Base-by-base conservation (phyloP, 2,888 invertebrate species). In the Oegoconia quadripuncta region DNA sequence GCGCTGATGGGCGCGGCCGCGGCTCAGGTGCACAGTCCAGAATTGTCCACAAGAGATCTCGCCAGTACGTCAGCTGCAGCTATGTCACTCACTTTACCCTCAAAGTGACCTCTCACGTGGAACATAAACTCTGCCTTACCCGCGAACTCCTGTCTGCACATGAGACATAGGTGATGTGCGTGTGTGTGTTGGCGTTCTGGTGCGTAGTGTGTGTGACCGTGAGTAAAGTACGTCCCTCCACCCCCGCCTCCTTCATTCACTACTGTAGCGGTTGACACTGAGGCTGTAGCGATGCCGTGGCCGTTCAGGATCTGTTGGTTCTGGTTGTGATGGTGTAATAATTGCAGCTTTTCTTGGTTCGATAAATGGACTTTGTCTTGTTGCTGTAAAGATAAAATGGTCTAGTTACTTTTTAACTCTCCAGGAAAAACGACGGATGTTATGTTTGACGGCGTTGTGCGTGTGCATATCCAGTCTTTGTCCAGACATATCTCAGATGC, bases 121-220 rank as follows among this genome's bases (percentile, higher is more conserved):
- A 91, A 91, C 90, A 92, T 91, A 62, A 92, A 91, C 63, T 92
- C 92, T 0, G 91, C 89, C 64, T 91, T 91, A 11, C 91, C 89
- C 12, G 89, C 89, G 64, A 91, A 91, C 68, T 91, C 91, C 38
- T 91, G 90, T 15, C 91, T 81, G 49, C 92, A 92, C 89, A 92
- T 90, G 42, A 91, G 86, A 55, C 92, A 92, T 34, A 90, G 88
- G 36, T 88, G 88, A 51, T 88, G 88, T 1, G 87, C 82, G 37
- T 88, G 88, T 7, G 83, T 74, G 62, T 86, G 83, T 39, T 87
- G 88, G 25, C 86, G 52, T 44, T 84, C 83, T 0, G 78, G 84
- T 0, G 78, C 83, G 54, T 87, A 83, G 62, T 87, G 87, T 18
- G 81, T 79, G 54, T 86, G 86, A 0, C 36, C 83, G 42, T 84